These are phyloP conservation scores for Ptychodera flava DNA, from an alignment of 35 echinoderm and acorn worm species.

Conservation along the genomic window DNA sequence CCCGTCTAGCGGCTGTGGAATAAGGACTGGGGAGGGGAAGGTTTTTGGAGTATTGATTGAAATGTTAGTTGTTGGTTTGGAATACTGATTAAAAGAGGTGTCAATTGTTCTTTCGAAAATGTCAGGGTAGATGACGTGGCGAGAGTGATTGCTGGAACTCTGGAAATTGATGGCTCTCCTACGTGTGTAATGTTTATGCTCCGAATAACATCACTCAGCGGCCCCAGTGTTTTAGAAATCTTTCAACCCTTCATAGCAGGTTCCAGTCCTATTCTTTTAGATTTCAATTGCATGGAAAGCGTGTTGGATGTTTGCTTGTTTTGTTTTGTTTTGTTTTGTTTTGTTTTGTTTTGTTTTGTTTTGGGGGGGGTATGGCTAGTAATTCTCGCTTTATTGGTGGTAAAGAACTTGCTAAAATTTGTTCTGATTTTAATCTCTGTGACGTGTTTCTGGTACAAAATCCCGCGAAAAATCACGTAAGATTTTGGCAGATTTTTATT, in stretches of 20 bases:
- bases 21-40: background rate
- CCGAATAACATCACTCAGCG: background rate
- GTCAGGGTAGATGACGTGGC: background rate
- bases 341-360: too few species aligned
- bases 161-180: background rate
- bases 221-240: background rate
- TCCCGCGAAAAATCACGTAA: background rate
- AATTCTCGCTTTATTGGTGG: background rate
- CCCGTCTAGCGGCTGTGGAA: background rate
- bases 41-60: background rate
- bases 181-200: background rate
- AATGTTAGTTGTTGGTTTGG: background rate
- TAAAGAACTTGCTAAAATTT: background rate
- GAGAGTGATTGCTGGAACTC: background rate
- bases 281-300: background rate
- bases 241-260: background rate
- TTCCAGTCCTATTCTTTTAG: background rate
- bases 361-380: background rate
- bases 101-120: too few species aligned
- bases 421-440: background rate
- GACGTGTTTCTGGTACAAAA: background rate
- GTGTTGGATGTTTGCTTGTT: background rate
- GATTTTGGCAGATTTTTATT: background rate
- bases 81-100: background rate
- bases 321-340: too few species aligned